A percentile compares a stretch with the other conserved stretches of the same genome.
These are phyloP conservation scores for Nansenia antarctica DNA, from an alignment of 2,113 vertebrate species.

Conservation along the genomic window DNA sequence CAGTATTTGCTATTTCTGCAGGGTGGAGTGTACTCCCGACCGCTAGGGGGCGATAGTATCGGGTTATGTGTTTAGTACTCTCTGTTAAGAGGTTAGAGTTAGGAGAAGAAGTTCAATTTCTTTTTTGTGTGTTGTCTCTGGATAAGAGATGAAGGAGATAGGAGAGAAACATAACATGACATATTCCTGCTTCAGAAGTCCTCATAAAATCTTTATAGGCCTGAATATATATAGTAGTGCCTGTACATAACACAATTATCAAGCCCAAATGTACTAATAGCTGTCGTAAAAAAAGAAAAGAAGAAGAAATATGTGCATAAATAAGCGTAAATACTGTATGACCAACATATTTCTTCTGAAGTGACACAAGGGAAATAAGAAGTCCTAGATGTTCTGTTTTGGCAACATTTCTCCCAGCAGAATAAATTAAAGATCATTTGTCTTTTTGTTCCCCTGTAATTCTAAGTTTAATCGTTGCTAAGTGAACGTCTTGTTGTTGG, in stretches of 20 bases:
- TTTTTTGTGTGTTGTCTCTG: slow-evolving; percentile 22
- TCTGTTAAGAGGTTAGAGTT: too few species aligned
- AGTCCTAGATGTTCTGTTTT: background rate
- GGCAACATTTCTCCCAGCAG: background rate
- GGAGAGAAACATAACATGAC: too few species aligned
- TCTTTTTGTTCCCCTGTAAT: background rate
- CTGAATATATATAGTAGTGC: slow-evolving; percentile 45
- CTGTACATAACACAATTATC: slow-evolving; percentile 47
- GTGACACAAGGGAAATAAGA: background rate
- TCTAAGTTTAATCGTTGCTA: background rate
- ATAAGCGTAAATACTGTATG: background rate
- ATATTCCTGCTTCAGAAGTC: slow-evolving; percentile 28
- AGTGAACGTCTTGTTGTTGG: slow-evolving; percentile 15
- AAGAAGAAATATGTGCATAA: background rate
- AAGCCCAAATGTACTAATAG: slow-evolving; percentile 39
- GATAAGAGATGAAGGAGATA: slow-evolving; percentile 16
- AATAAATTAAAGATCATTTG: background rate
- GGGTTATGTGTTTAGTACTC: too few species aligned
- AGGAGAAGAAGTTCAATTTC: too few species aligned
- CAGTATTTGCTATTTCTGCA: too few species aligned
- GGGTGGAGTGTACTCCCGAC: too few species aligned
- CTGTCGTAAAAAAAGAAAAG: slow-evolving; percentile 10
- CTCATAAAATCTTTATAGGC: slow-evolving; percentile 34
- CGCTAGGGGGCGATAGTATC: too few species aligned
- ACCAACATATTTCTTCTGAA: background rate